A percentile compares a stretch with the other conserved stretches of the same genome.
Evolutionary conservation across 2,888 invertebrate genomes (phyloP).

Genomic region (Nesidiocoris tenuis): DNA sequence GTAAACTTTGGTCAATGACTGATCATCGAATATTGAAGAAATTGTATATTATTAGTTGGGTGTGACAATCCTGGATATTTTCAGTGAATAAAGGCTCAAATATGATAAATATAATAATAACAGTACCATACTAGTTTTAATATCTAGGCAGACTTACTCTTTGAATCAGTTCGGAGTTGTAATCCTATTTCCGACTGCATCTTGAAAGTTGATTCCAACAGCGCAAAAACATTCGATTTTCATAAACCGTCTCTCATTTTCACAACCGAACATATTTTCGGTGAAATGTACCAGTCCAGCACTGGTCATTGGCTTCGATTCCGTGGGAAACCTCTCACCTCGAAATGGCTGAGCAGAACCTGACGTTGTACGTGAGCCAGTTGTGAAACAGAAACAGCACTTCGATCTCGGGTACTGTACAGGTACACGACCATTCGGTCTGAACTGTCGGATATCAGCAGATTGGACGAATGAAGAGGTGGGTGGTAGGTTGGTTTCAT

Average conservation of each 20-base stretch:
- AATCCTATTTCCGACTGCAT: no score
- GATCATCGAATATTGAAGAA: no score
- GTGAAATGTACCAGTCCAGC: background rate
- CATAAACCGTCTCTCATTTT: background rate
- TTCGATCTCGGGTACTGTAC: background rate
- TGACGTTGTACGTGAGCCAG: background rate
- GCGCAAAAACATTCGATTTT: no score
- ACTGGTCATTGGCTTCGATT: background rate
- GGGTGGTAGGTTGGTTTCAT: background rate
- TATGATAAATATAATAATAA: no score
- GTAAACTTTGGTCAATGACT: no score
- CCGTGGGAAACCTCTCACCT: background rate
- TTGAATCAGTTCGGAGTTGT: no score
- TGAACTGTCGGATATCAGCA: background rate
- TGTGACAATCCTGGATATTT: no score
- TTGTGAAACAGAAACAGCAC: background rate
- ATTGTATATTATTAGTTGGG: no score
- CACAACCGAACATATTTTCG: background rate
- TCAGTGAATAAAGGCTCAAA: no score
- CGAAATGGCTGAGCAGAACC: background rate
- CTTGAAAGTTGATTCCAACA: no score
- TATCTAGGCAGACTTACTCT: no score
- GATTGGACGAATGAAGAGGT: background rate
- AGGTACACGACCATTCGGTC: background rate
- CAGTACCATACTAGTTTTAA: no score